These are phyloP conservation scores for Chrysolina haemoptera DNA, from an alignment of 2,888 invertebrate species.

Conservation along the genomic window DNA sequence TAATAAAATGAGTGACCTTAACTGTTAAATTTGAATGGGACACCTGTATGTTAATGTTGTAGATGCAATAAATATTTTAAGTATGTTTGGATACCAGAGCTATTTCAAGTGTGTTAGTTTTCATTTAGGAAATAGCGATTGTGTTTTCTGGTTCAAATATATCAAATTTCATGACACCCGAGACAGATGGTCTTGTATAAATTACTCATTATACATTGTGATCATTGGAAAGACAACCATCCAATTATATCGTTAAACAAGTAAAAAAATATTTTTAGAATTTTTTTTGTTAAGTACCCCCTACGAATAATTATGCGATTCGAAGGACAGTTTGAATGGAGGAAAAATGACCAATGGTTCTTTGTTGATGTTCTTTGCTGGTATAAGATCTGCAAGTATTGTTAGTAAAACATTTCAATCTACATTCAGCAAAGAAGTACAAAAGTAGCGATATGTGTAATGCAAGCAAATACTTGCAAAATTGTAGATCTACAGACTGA, in stretches of 20 bases:
- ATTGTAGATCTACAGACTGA: too few relatives aligned
- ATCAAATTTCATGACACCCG: slow-evolving; percentile 19
- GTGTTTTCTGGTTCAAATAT: slow-evolving; percentile 22
- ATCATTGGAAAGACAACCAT: background rate
- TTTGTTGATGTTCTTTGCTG: too few relatives aligned
- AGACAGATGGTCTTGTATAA: slow-evolving; percentile 13
- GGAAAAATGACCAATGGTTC: too few relatives aligned
- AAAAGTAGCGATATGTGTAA: too few relatives aligned
- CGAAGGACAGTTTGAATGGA: background rate
- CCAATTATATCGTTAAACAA: background rate
- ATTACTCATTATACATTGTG: slow-evolving; percentile 12
- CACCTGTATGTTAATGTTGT: slow-evolving; percentile 22
- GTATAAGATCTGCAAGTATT: too few relatives aligned
- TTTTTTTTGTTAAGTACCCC: background rate
- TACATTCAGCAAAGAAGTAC: too few relatives aligned
- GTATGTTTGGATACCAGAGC: slow-evolving; percentile 17
- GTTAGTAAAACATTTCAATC: too few relatives aligned
- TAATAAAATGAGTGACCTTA: slow-evolving; percentile 20
- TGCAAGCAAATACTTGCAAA: too few relatives aligned
- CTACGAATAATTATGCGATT: background rate
- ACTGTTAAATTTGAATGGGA: slow-evolving; percentile 23
- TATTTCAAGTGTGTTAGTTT: slow-evolving; percentile 14
- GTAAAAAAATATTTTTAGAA: background rate
- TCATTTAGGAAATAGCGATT: slow-evolving; percentile 13
- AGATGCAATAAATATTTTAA: slow-evolving; percentile 21